These are phyloP conservation scores for Aspidoscelis tigris DNA, from an alignment of 2,113 vertebrate genomes.

Conservation along the genomic window DNA sequence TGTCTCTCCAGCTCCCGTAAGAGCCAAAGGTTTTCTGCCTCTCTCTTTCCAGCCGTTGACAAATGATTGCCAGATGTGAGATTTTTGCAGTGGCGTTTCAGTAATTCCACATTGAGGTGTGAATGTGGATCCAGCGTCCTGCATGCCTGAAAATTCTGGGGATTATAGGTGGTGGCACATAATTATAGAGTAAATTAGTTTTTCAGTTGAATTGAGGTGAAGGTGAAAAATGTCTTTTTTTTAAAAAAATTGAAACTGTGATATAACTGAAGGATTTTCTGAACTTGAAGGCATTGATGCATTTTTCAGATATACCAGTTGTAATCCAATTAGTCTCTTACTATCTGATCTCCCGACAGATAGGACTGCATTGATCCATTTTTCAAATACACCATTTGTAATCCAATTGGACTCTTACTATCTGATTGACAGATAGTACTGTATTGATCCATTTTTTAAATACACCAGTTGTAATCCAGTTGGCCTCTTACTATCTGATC, in stretches of 20 bases:
- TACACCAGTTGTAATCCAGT: neutral
- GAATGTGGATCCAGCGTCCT: neutral
- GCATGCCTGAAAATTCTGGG: neutral
- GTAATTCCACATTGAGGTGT: slow-evolving; percentile 79
- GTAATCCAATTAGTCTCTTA: no score
- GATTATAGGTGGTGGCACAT: neutral
- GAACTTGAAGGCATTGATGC: neutral
- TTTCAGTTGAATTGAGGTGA: neutral
- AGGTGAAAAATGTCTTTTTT: neutral
- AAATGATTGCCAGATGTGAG: slow-evolving; percentile 98
- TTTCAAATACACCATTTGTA: no score
- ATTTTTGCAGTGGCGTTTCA: slow-evolving; percentile 81
- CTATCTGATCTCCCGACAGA: no score
- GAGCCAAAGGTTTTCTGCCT: slow-evolving; percentile 94
- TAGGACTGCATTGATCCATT: no score
- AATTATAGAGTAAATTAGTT: neutral
- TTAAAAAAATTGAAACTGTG: neutral
- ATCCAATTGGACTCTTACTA: neutral
- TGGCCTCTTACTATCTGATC: neutral
- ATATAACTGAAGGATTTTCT: neutral
- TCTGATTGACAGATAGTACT: no score
- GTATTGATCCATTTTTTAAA: no score
- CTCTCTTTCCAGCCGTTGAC: slow-evolving; percentile 94
- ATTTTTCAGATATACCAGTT: neutral
- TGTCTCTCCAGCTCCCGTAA: slow-evolving; percentile 95